A percentile compares a stretch with the other conserved stretches of the same genome.
These are phyloP conservation scores for Calliopum simillimum DNA, from an alignment of 2,888 invertebrate genomes.

Conservation along the genomic window DNA sequence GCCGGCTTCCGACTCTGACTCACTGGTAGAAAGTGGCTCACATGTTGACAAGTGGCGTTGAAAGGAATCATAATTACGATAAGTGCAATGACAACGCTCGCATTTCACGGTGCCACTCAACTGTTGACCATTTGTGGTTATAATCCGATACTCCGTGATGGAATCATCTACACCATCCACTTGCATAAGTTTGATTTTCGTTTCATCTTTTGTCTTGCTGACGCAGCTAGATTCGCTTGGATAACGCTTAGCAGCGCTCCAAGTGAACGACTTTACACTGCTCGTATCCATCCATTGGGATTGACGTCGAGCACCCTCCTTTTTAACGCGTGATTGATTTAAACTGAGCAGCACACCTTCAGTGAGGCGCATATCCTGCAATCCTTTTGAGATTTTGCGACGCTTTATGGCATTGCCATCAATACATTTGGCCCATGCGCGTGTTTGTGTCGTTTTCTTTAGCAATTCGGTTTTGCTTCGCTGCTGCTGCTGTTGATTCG, in stretches of 20 bases:
- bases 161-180: conserved; percentile 79
- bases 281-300: conserved; percentile 60
- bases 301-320: conserved; percentile 53
- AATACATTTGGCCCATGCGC: conserved; percentile 53
- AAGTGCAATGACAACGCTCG: conserved; percentile 87
- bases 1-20: conserved; percentile 81
- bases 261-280: conserved; percentile 57
- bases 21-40: conserved; percentile 81
- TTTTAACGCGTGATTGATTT: conserved; percentile 54
- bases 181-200: conserved; percentile 72
- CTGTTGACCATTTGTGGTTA: conserved; percentile 66
- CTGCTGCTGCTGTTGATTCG: conserved; percentile 71
- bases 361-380: conserved; percentile 66
- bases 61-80: conserved; percentile 84
- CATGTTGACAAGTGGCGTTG: conserved; percentile 82
- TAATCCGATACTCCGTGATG: conserved; percentile 68
- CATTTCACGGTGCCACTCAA: conserved; percentile 78
- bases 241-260: conserved; percentile 64
- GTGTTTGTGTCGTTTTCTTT: conserved; percentile 48
- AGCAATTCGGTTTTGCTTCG: conserved; percentile 70
- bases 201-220: conserved; percentile 45
- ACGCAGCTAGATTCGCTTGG: conserved; percentile 47
- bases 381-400: conserved; percentile 71
- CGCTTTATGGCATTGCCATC: conserved; percentile 72
- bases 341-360: conserved; percentile 65